Evolutionary conservation across 2,113 vertebrate species (phyloP).

Genomic region (Heterochromis multidens): DNA sequence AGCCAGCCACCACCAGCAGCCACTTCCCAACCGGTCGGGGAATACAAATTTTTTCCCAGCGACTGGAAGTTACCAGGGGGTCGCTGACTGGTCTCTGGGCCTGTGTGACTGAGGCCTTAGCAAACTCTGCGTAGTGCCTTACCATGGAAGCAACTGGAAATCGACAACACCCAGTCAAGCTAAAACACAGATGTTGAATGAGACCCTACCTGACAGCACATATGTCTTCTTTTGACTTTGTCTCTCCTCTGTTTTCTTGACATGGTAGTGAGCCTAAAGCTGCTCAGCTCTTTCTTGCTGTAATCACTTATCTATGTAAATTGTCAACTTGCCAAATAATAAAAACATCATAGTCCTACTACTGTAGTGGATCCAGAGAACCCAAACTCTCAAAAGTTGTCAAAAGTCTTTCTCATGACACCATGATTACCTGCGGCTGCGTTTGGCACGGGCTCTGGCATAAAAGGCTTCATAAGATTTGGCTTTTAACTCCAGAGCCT

Average conservation of each 20-base stretch:
- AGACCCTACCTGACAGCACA: neutral
- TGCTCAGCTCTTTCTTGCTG: neutral
- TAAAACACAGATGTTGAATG: neutral
- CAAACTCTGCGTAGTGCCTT: neutral
- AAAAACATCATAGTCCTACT: neutral
- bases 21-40: too few relatives aligned
- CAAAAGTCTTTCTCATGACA: neutral
- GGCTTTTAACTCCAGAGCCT: conserved; percentile 95
- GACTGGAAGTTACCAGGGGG: fast-evolving
- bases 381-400: neutral
- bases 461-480: conserved; percentile 98
- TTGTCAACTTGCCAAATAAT: neutral
- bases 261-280: neutral
- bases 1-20: too few relatives aligned
- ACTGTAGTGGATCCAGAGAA: neutral
- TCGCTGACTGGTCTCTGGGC: neutral
- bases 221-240: neutral
- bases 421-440: conserved; percentile 71
- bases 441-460: conserved; percentile 75
- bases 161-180: neutral
- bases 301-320: neutral
- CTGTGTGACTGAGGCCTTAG: neutral
- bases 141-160: neutral
- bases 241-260: neutral
- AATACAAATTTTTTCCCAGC: neutral